A percentile compares a stretch with the other conserved stretches of the same genome.
Evolutionary conservation across 2,113 vertebrate genomes (phyloP).

Genomic region (Thermophis baileyi): DNA sequence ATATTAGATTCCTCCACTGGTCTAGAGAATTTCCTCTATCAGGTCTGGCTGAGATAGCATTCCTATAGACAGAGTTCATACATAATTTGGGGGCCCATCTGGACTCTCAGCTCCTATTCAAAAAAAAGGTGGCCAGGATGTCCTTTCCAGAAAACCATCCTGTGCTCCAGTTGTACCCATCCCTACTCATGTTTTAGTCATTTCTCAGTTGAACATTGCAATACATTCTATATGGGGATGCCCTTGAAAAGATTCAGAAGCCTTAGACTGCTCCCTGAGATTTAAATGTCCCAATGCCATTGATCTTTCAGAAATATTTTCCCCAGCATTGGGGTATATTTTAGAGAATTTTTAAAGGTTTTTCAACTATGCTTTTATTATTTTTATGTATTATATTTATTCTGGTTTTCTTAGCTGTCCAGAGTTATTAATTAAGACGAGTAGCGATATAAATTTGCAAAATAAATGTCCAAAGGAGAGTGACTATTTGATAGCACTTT

Average conservation of each 20-base stretch:
- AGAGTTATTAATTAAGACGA: not conserved
- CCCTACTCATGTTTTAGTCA: not conserved
- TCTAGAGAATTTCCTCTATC: not conserved
- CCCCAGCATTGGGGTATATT: not conserved
- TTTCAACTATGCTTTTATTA: not conserved
- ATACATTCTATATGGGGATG: not conserved
- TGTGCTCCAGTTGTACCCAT: not conserved
- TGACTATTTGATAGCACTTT: not conserved
- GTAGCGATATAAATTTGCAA: not conserved
- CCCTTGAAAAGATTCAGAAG: not conserved
- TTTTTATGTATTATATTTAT: not conserved
- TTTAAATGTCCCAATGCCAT: not conserved
- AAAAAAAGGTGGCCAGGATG: not conserved
- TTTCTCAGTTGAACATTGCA: not conserved
- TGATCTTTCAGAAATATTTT: not conserved
- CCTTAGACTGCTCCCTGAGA: not conserved
- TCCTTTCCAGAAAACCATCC: not conserved
- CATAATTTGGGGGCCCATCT: not conserved
- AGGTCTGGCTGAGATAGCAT: not conserved
- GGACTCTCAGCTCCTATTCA: not conserved
- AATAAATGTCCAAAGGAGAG: not conserved
- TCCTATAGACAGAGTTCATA: not conserved
- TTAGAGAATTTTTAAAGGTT: not conserved
- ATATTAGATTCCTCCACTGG: not conserved
- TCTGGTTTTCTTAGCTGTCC: not conserved